A percentile compares a stretch with the other conserved stretches of the same genome.
phyloP scores from a whole-genome alignment of 2,113 vertebrate genomes.

The Vulpes ferrilata region DNA sequence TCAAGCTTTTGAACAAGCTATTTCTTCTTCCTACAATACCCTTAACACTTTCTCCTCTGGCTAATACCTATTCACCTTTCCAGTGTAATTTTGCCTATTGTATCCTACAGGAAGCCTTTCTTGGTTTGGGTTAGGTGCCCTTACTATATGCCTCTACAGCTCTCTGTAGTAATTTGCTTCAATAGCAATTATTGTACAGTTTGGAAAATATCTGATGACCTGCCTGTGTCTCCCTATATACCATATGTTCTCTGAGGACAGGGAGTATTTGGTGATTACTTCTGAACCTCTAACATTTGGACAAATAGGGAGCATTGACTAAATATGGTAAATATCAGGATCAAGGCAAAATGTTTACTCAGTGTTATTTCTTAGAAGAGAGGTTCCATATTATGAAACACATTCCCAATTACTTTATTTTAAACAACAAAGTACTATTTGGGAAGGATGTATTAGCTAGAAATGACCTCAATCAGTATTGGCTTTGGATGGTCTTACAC shows the following conservation, averaged over 20 bases:
- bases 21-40: background rate
- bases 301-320: background rate
- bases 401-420: background rate
- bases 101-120: background rate
- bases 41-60: background rate
- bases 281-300: background rate
- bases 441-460: background rate
- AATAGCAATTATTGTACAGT: background rate
- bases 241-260: background rate
- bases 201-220: background rate
- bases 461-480: background rate
- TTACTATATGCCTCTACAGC: background rate
- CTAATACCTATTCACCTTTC: background rate
- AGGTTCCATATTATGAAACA: background rate
- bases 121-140: background rate
- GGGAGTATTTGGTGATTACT: background rate
- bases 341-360: constrained; percentile 38
- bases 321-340: constrained; percentile 26
- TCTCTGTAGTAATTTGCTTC: background rate
- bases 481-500: background rate
- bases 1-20: background rate
- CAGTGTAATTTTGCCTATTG: background rate
- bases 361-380: constrained; percentile 11
- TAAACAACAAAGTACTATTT: constrained; percentile 13
- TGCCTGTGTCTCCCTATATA: background rate